Percentiles rank a stretch among this genome's conserved stretches.
Conservation (phyloP, 2,888 invertebrate species). For the Tanytarsus gracilentus region DNA sequence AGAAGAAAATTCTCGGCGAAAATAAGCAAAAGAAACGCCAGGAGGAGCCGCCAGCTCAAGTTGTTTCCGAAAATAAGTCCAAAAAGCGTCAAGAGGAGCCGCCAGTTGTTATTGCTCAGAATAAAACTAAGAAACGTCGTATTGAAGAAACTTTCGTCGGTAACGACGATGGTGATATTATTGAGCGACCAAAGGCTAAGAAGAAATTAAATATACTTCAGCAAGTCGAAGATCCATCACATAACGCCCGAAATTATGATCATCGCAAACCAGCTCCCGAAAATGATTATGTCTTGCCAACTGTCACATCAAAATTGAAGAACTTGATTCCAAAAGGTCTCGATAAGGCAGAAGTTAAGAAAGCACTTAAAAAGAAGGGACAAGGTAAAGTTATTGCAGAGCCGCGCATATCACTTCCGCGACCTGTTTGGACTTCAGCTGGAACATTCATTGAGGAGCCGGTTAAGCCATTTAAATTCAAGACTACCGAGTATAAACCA, state of each 20-base stretch:
- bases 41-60: background rate
- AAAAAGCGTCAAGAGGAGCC: background rate
- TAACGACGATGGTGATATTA: background rate
- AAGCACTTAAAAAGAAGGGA: background rate
- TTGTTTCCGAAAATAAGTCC: background rate
- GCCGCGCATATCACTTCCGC: background rate
- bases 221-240: background rate
- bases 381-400: background rate
- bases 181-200: background rate
- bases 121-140: background rate
- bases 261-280: background rate
- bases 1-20: no score
- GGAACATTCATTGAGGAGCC: constrained; percentile 15
- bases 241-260: background rate
- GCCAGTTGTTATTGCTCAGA: background rate
- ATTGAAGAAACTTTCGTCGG: background rate
- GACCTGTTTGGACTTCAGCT: constrained; percentile 11
- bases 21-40: background rate
- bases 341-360: background rate
- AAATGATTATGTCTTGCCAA: background rate
- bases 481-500: background rate
- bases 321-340: constrained; percentile 7
- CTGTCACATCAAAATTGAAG: constrained; percentile 1
- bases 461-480: background rate
- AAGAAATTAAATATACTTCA: constrained; percentile 1